Conservation (phyloP, 2,888 invertebrate species). For the Homarus gammarus region DNA sequence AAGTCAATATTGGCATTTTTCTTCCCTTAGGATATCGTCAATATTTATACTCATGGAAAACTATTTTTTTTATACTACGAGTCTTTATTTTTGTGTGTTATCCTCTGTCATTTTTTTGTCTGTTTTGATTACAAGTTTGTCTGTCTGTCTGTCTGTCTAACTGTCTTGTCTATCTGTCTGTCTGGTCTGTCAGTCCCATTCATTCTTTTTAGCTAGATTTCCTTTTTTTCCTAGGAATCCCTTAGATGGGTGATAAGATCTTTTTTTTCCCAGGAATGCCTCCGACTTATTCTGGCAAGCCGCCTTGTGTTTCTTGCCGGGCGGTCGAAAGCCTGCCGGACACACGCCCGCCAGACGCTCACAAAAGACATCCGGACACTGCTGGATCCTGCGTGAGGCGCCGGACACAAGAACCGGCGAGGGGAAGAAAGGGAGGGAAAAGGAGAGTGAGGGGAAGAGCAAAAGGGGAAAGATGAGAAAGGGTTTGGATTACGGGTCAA, state of each 20-base stretch:
- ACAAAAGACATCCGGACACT: conserved; percentile 23
- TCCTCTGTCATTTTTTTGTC: no score
- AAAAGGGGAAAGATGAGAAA: background rate
- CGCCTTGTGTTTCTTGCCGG: background rate
- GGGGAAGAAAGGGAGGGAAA: background rate
- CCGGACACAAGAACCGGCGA: background rate
- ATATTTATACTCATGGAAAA: no score
- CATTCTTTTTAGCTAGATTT: no score
- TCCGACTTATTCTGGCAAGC: background rate
- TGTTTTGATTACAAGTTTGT: no score
- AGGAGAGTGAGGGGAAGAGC: background rate
- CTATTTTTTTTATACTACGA: no score
- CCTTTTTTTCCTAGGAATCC: no score
- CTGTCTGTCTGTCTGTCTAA: background rate
- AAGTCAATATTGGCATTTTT: no score
- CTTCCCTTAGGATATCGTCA: no score
- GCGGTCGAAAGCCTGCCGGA: background rate
- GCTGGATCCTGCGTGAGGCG: background rate
- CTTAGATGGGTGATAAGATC: no score
- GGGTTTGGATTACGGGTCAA: background rate
- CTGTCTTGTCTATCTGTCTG: background rate
- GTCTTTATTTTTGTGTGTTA: no score
- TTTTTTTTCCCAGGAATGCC: no score
- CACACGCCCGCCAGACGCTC: background rate
- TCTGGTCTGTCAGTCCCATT: background rate